phyloP scores from a whole-genome alignment of 2,797 vertebrate species.

The Coilia nasus region DNA sequence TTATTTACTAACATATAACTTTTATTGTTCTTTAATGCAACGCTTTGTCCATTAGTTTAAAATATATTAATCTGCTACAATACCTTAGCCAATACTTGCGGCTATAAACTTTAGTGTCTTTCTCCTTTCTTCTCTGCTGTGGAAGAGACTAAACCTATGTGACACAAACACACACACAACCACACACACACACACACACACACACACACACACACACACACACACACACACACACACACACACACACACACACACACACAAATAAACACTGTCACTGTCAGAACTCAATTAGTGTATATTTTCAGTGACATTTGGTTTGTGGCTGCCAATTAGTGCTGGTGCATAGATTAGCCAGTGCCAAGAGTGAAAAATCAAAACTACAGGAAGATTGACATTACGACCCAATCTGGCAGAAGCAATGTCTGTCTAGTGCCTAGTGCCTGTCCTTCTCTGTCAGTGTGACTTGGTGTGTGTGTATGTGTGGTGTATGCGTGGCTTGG shows the following conservation, averaged over 20 bases:
- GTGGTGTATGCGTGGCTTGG: no score
- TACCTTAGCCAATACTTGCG: no score
- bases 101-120: no score
- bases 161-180: constrained; percentile 19
- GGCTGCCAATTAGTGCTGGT: background rate
- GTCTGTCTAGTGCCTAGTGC: no score
- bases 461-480: no score
- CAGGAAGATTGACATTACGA: background rate
- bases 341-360: background rate
- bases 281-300: background rate
- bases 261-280: background rate
- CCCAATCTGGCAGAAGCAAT: background rate
- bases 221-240: background rate
- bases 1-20: no score
- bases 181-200: background rate
- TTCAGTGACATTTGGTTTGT: background rate
- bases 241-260: background rate
- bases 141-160: no score
- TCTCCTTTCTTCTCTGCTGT: no score
- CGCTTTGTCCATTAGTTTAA: no score
- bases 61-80: no score
- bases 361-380: background rate
- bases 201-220: background rate
- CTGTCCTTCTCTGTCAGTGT: no score
- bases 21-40: no score